Base-by-base conservation (phyloP, 2,797 vertebrate species). In the Morus bassanus region DNA sequence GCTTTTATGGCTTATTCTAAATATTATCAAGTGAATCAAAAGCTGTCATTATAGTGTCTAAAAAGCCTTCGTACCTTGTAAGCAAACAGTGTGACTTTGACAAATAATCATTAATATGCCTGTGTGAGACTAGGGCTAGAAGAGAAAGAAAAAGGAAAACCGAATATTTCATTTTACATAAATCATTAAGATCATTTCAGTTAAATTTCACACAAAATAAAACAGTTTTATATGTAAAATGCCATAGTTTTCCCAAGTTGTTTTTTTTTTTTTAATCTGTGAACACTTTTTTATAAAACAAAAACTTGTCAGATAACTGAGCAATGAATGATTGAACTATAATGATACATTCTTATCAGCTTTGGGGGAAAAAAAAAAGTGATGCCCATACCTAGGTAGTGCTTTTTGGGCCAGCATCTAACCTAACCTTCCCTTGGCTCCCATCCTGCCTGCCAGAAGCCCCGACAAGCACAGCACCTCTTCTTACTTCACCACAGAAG, bases 61-160 rank as follows among this genome's bases (percentile, higher is more conserved):
- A 98, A 98, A 97, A 98, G 97, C 96, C 98, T 98, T 97, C 96
- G 76, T 97, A 98, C 97, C 96, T 96, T 98, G 97, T 98, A 98
- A 98, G 98, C 98, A 98, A 98, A 98, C 98, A 98, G 98, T 98
- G 97, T 98, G 98, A 97, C 95, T 98, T 98, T 98, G 97, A 98
- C 97, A 98, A 98, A 98, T 98, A 98, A 97, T 98, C 97, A 98
- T 98, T 98, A 98, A 91, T 45, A n/a, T 88, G 93, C 94, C 96
- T 95, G 94, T 93, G 93, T 97, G 98, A 98, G 95, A 91, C 96
- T 95, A 94, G 61, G 57, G 50, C 91, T 96, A 76, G 87, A 92
- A 95, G 74, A 93, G 79, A 91, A 87, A 75, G 12, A 86, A 96
- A 82, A 91, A 96, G 81, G 93, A 97, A 97, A 97, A 97, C 97